phyloP scores from a whole-genome alignment of 2,113 vertebrate genomes.

The Forbesichthys agassizii region DNA sequence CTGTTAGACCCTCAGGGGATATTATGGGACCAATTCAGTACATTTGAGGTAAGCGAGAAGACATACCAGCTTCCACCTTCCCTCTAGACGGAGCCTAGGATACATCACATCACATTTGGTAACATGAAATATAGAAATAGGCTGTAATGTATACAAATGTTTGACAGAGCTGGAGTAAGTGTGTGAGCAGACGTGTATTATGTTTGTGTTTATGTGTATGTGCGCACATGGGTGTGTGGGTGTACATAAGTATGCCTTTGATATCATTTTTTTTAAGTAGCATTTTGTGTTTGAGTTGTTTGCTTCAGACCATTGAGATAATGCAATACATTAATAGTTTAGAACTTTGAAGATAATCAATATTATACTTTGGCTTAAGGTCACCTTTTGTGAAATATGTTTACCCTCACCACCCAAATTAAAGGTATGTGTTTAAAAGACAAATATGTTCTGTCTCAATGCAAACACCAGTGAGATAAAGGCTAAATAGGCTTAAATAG shows the following conservation, averaged over 20 bases:
- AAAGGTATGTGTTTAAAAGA: conserved; percentile 30
- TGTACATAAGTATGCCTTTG: neutral
- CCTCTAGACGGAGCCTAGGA: too few species aligned
- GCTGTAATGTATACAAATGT: neutral
- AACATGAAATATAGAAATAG: neutral
- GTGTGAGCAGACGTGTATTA: neutral
- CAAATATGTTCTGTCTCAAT: conserved; percentile 32
- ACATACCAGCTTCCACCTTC: too few species aligned
- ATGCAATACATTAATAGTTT: too few species aligned
- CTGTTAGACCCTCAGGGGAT: conserved; percentile 28
- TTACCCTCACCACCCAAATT: neutral
- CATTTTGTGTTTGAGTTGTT: too few species aligned
- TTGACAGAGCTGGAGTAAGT: neutral
- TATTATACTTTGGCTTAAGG: too few species aligned
- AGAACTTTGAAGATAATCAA: too few species aligned
- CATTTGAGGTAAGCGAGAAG: neutral
- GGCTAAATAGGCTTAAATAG: conserved; percentile 17
- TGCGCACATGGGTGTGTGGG: conserved; percentile 1
- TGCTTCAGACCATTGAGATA: too few species aligned
- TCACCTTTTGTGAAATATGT: too few species aligned
- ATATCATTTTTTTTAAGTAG: too few species aligned
- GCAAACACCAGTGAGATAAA: conserved; percentile 36
- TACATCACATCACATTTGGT: too few species aligned
- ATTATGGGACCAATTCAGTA: conserved; percentile 38
- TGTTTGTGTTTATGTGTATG: too few species aligned